These are phyloP conservation scores for Cisticola juncidis DNA, from an alignment of 2,113 vertebrate species.

Conservation along the genomic window DNA sequence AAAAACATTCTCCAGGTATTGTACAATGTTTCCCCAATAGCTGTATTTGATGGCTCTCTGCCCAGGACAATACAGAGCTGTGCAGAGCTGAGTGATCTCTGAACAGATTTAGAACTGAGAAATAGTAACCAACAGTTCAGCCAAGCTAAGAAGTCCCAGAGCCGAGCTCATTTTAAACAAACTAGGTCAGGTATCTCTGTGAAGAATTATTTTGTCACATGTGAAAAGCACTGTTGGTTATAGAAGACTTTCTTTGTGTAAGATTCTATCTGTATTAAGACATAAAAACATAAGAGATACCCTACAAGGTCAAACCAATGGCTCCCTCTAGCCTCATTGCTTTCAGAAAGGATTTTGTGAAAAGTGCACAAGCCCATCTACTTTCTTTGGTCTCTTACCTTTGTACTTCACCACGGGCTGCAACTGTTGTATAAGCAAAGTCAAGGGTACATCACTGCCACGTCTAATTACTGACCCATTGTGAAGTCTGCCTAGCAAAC, in stretches of 20 bases:
- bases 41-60: not conserved
- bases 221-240: conserved; percentile 9
- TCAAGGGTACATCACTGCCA: not conserved
- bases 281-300: not conserved
- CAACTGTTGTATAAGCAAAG: not conserved
- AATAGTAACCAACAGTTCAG: not conserved
- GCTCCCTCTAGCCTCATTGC: not conserved
- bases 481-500: not conserved
- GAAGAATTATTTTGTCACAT: not conserved
- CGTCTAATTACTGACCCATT: not conserved
- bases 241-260: not conserved
- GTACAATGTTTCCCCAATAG: not conserved
- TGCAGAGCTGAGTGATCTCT: not conserved
- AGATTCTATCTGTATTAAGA: not conserved
- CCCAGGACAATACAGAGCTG: not conserved
- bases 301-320: not conserved
- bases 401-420: not conserved
- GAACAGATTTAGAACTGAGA: not conserved
- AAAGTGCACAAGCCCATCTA: not conserved
- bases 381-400: not conserved
- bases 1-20: not conserved
- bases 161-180: not conserved
- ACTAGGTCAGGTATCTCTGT: not conserved
- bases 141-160: not conserved
- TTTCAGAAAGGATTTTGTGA: not conserved